Evolutionary conservation across 1,140 invertebrate species (phyloP).

Genomic region (Xylocopa sonorina): DNA sequence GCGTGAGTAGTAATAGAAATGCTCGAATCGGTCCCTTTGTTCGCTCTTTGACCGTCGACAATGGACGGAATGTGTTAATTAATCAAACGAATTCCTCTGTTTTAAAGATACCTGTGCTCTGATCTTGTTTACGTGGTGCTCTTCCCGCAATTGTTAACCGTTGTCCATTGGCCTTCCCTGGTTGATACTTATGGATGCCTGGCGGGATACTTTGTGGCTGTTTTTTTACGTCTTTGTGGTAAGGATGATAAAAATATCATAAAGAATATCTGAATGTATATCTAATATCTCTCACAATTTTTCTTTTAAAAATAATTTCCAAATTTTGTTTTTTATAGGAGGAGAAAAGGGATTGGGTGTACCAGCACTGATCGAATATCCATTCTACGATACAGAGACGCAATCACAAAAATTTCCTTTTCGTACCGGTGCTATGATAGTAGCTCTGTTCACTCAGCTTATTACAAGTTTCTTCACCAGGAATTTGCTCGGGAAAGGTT

Average conservation of each 20-base stretch:
- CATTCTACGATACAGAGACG: conserved; percentile 83
- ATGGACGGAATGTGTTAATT: conserved; percentile 6
- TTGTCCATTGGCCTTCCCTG: conserved; percentile 87
- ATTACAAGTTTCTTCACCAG: conserved; percentile 83
- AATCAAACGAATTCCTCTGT: neutral
- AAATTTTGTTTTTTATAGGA: conserved; percentile 70
- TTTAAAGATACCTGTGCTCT: conserved; percentile 85
- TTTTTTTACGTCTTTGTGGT: conserved; percentile 86
- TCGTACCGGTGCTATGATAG: conserved; percentile 84
- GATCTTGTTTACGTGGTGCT: conserved; percentile 92
- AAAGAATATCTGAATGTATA: no score
- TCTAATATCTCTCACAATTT: neutral
- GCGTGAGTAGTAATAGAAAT: conserved; percentile 83
- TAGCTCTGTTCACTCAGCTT: conserved; percentile 84
- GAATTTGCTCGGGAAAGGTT: conserved; percentile 83
- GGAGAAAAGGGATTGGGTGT: conserved; percentile 87
- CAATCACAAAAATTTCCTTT: conserved; percentile 85
- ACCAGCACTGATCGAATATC: conserved; percentile 85
- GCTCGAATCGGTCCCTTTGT: conserved; percentile 6
- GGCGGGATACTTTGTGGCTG: conserved; percentile 85
- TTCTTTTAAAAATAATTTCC: neutral
- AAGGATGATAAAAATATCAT: conserved; percentile 21
- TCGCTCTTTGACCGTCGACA: neutral
- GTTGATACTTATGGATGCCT: conserved; percentile 92
- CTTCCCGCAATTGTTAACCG: conserved; percentile 91